Percentiles rank a stretch among this genome's conserved stretches.
Conservation (phyloP, 2,113 vertebrate genomes). For the Poeciliopsis retropinna region DNA sequence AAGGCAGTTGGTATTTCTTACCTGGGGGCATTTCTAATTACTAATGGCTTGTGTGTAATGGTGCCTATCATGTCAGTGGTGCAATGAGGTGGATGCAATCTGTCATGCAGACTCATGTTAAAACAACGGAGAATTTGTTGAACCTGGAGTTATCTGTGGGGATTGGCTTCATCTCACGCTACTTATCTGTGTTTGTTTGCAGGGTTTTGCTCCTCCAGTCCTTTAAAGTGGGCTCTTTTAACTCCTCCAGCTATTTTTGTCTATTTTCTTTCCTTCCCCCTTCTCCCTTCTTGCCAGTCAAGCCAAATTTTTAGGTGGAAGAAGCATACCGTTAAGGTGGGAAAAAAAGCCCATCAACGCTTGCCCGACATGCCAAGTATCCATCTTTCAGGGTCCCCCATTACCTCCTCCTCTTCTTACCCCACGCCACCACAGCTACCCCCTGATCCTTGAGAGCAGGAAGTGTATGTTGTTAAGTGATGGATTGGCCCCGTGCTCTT, state of each 20-base stretch:
- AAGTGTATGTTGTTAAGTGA: constrained; percentile 91
- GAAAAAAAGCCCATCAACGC: constrained; percentile 85
- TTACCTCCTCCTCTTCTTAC: constrained; percentile 65
- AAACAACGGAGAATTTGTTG: constrained; percentile 24
- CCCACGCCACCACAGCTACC: constrained; percentile 69
- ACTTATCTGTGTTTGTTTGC: constrained; percentile 53
- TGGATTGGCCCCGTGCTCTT: constrained; percentile 83
- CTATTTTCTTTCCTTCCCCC: neutral
- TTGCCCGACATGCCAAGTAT: constrained; percentile 85
- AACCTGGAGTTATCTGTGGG: neutral
- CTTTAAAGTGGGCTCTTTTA: constrained; percentile 31
- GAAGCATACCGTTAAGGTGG: constrained; percentile 77
- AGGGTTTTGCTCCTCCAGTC: constrained; percentile 30
- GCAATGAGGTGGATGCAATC: constrained; percentile 58
- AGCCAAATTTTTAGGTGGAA: constrained; percentile 84
- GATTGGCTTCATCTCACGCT: constrained; percentile 32
- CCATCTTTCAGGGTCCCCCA: constrained; percentile 85
- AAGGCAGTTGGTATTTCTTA: constrained; percentile 60
- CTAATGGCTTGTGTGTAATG: constrained; percentile 65
- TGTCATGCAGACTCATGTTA: constrained; percentile 40
- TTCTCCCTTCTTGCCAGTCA: constrained; percentile 53
- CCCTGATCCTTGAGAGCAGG: constrained; percentile 87
- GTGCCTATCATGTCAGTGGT: constrained; percentile 62
- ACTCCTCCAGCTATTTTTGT: constrained; percentile 20
- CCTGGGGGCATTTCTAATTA: constrained; percentile 64